Conservation (phyloP, 1,140 invertebrate species). For the Aphis gossypii region DNA sequence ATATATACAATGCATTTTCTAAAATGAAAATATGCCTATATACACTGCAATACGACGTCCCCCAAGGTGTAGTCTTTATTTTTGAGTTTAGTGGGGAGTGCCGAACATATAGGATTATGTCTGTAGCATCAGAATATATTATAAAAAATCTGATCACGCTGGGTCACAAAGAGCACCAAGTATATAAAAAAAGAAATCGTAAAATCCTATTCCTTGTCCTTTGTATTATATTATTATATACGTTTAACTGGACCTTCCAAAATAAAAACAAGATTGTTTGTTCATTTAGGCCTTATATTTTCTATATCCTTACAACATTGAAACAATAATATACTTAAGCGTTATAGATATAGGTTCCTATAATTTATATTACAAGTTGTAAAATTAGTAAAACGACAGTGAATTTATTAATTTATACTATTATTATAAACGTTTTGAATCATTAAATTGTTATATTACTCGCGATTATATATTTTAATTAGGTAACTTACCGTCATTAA, state of each 20-base stretch:
- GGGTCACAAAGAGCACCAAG: background rate
- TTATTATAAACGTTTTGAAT: background rate
- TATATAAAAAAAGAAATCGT: slow-evolving; percentile 10
- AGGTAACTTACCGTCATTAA: background rate
- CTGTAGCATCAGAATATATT: background rate
- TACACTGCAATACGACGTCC: background rate
- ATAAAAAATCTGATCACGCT: background rate
- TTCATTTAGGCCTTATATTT: background rate
- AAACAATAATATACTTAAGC: background rate
- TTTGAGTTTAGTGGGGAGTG: background rate
- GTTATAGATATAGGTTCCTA: background rate
- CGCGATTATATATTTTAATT: background rate
- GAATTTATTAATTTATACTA: background rate
- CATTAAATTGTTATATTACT: background rate
- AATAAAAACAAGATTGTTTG: background rate
- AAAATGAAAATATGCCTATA: slow-evolving; percentile 20
- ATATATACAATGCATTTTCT: slow-evolving; percentile 12
- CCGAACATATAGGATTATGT: background rate
- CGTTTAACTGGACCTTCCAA: background rate
- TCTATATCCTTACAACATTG: background rate
- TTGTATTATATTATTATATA: slow-evolving; percentile 8
- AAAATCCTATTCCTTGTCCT: slow-evolving; percentile 12
- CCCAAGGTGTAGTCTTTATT: slow-evolving; percentile 22
- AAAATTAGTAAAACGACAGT: background rate
- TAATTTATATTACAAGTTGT: background rate